Evolutionary conservation across 2,888 invertebrate genomes (phyloP).

Genomic region (Nephrotoma flavescens): DNA sequence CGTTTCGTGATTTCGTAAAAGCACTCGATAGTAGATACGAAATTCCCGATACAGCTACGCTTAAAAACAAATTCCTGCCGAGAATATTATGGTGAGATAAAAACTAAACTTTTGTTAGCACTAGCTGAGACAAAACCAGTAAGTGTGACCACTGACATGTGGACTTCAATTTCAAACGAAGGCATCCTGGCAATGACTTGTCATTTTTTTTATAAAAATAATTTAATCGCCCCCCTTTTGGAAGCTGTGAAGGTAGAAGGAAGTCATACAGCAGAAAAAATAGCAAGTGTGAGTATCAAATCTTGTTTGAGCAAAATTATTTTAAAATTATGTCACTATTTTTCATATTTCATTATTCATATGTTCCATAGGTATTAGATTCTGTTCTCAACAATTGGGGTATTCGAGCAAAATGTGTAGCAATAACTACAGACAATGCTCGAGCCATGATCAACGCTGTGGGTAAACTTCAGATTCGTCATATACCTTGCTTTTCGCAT

Average conservation of each 20-base stretch:
- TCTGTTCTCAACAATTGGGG: too few species aligned
- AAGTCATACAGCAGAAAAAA: neutral
- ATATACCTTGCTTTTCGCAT: neutral
- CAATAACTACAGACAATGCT: too few species aligned
- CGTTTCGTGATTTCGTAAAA: neutral
- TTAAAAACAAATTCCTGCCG: neutral
- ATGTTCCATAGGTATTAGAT: too few species aligned
- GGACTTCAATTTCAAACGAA: neutral
- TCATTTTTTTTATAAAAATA: neutral
- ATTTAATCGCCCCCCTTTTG: neutral
- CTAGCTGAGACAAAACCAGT: neutral
- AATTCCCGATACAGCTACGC: neutral
- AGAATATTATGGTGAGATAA: neutral
- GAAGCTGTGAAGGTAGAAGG: neutral
- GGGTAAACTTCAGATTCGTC: neutral
- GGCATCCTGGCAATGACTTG: neutral
- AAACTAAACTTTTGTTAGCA: neutral
- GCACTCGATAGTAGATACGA: neutral
- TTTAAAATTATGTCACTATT: neutral
- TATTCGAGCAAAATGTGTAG: too few species aligned
- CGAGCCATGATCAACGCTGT: neutral
- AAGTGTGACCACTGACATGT: neutral
- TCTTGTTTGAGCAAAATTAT: neutral
- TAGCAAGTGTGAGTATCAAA: neutral
- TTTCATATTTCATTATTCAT: too few species aligned